These are phyloP conservation scores for Boulengeromyrus knoepffleri DNA, from an alignment of 2,113 vertebrate genomes.

Conservation along the genomic window DNA sequence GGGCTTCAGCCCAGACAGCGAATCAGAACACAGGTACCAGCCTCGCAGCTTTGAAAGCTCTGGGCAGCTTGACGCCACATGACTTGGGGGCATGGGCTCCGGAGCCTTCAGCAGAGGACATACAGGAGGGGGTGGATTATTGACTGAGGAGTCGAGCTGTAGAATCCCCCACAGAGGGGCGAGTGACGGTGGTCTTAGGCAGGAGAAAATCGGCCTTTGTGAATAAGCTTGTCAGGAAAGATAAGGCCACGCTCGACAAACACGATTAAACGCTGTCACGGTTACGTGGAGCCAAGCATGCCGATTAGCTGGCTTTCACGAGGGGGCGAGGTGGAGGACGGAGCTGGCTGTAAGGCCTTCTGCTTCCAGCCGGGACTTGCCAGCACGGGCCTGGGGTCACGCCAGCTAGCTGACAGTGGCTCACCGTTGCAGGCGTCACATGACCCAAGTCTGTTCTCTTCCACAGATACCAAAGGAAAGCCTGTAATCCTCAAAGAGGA, in stretches of 20 bases:
- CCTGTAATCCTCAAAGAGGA: not conserved
- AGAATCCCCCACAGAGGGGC: conserved; percentile 4
- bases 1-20: not conserved
- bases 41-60: not conserved
- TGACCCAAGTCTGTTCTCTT: not conserved
- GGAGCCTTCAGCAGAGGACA: not conserved
- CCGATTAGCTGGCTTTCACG: not conserved
- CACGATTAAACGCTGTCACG: conserved; percentile 14
- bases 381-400: too few relatives aligned
- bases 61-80: not conserved
- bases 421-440: not conserved
- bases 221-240: conserved; percentile 23
- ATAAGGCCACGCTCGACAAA: conserved; percentile 17
- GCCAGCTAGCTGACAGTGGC: not conserved
- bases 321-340: not conserved
- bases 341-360: not conserved
- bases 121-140: not conserved
- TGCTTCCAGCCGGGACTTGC: too few relatives aligned
- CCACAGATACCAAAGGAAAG: not conserved
- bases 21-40: not conserved
- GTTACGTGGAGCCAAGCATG: not conserved
- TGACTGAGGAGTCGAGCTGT: not conserved
- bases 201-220: conserved; percentile 15
- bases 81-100: not conserved
- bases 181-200: not conserved